Percentiles rank a stretch among this genome's conserved stretches.
phyloP scores from a whole-genome alignment of 2,888 invertebrate genomes.

The Pammene aurita region DNA sequence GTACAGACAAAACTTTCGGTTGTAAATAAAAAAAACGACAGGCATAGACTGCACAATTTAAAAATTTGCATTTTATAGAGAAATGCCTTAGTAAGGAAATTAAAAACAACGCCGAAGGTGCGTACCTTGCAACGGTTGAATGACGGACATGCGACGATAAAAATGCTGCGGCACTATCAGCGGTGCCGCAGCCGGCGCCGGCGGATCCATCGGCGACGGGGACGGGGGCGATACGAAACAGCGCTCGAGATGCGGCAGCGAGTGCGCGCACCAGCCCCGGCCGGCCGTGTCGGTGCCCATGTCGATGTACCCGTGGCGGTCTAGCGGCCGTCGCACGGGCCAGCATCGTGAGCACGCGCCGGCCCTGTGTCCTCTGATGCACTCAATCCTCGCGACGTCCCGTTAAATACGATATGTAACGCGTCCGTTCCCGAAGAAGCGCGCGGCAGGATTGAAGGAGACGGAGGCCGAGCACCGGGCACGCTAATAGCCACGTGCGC shows the following conservation, averaged over 20 bases:
- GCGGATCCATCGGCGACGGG: neutral
- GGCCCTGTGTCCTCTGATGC: constrained; percentile 59
- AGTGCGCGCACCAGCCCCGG: constrained; percentile 48
- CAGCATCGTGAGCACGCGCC: constrained; percentile 62
- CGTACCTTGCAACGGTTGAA: constrained; percentile 40
- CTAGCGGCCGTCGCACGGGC: constrained; percentile 61
- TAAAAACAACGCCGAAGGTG: neutral
- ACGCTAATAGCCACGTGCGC: constrained; percentile 61
- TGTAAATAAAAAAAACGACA: no score
- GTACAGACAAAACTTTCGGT: no score
- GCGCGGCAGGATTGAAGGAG: constrained; percentile 74
- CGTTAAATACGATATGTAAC: constrained; percentile 51
- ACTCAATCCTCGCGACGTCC: constrained; percentile 61
- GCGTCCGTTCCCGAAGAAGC: constrained; percentile 72
- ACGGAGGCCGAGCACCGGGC: constrained; percentile 57
- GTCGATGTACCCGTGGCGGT: constrained; percentile 83
- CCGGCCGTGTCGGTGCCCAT: constrained; percentile 69
- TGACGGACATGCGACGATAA: constrained; percentile 42
- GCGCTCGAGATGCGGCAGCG: constrained; percentile 44
- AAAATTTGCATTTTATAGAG: neutral
- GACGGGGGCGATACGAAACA: constrained; percentile 52
- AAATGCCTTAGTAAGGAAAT: neutral
- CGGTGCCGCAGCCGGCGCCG: constrained; percentile 38
- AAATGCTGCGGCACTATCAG: constrained; percentile 28
- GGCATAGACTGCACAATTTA: no score